Evolutionary conservation across 2,888 invertebrate species (phyloP).

Genomic region (Drosophila prolongata): DNA sequence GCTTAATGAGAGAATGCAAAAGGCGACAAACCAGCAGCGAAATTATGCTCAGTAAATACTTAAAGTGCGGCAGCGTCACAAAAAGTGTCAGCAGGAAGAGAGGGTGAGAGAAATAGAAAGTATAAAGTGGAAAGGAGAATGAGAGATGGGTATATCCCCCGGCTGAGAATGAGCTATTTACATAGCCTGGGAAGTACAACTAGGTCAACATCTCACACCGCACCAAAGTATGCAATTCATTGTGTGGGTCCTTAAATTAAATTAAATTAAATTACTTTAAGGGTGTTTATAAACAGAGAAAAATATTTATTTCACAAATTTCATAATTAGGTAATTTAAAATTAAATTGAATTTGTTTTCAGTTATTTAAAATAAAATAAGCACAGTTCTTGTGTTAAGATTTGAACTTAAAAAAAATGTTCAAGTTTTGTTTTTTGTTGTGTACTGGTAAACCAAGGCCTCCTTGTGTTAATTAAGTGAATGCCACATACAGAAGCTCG

Average conservation of each 20-base stretch:
- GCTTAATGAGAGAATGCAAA: slow-evolving; percentile 73
- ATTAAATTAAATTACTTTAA: slow-evolving; percentile 61
- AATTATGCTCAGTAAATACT: slow-evolving; percentile 70
- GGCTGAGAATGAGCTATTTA: slow-evolving; percentile 40
- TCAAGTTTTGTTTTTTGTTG: no score
- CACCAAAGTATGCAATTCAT: slow-evolving; percentile 72
- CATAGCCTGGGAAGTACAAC: slow-evolving; percentile 55
- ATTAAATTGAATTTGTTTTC: no score
- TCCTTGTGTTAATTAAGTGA: no score
- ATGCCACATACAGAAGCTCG: no score
- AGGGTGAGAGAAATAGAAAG: slow-evolving; percentile 1
- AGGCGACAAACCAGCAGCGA: slow-evolving; percentile 66
- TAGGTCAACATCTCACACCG: slow-evolving; percentile 61
- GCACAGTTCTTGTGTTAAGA: no score
- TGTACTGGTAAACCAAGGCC: no score
- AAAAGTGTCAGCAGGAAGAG: slow-evolving; percentile 21
- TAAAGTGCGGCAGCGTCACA: slow-evolving; percentile 51
- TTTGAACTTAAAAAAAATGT: no score
- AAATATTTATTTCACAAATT: background rate
- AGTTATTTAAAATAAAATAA: no score
- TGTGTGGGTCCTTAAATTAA: slow-evolving; percentile 61
- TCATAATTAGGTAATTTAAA: no score
- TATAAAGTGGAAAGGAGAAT: background rate
- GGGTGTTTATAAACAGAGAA: background rate
- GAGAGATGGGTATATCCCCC: background rate